Evolutionary conservation across 2,888 invertebrate species (phyloP).

Genomic region (Tipula unca): DNA sequence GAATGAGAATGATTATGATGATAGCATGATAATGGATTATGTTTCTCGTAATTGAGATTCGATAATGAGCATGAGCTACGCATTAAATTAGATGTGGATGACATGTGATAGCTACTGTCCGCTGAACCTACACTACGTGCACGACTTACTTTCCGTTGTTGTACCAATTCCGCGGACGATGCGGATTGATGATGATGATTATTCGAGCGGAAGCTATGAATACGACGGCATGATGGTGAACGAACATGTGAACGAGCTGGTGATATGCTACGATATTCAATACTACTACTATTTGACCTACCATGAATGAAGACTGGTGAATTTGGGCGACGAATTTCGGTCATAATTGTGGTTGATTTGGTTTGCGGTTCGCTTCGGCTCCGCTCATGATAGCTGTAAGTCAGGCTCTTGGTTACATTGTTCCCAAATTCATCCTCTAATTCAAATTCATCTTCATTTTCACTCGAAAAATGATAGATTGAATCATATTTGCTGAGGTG

Average conservation of each 20-base stretch:
- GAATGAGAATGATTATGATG: conserved; percentile 51
- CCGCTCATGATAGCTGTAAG: conserved; percentile 43
- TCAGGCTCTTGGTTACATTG: conserved; percentile 36
- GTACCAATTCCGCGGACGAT: conserved; percentile 25
- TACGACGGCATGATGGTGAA: conserved; percentile 58
- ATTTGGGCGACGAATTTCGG: conserved; percentile 42
- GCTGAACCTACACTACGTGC: conserved; percentile 60
- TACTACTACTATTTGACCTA: conserved; percentile 32
- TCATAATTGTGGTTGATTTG: conserved; percentile 31
- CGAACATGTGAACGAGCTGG: conserved; percentile 43
- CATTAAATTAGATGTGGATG: not conserved
- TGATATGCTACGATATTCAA: conserved; percentile 47
- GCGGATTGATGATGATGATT: conserved; percentile 21
- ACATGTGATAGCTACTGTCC: conserved; percentile 33
- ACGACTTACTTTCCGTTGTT: conserved; percentile 43
- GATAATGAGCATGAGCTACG: conserved; percentile 31
- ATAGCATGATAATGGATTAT: conserved; percentile 59
- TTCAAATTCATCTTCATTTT: conserved; percentile 30
- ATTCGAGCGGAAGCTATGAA: conserved; percentile 39
- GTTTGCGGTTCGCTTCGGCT: conserved; percentile 57
- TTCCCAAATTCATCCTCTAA: conserved; percentile 32
- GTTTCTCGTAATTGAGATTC: conserved; percentile 39
- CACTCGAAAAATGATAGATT: conserved; percentile 28
- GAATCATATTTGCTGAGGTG: conserved; percentile 27
- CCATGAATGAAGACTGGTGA: conserved; percentile 36